A percentile compares a stretch with the other conserved stretches of the same genome.
These are phyloP conservation scores for Cardinalis cardinalis DNA, from an alignment of 2,113 vertebrate species.

Conservation along the genomic window DNA sequence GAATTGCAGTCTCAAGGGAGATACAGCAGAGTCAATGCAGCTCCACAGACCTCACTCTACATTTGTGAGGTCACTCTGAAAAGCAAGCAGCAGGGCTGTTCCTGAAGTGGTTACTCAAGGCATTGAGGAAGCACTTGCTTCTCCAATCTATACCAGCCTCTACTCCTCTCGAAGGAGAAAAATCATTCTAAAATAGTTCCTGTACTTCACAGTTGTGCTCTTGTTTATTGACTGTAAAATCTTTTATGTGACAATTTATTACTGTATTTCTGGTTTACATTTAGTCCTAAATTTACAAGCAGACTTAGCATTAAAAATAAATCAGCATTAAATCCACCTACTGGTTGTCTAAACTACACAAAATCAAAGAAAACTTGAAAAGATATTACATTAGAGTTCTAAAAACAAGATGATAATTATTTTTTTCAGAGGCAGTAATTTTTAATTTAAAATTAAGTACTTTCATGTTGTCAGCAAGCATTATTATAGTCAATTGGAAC, in stretches of 20 bases:
- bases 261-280: conserved; percentile 9
- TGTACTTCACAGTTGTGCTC: not conserved
- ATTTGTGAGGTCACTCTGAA: not conserved
- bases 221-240: not conserved
- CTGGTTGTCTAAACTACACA: not conserved
- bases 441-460: conserved; percentile 54
- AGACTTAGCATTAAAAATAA: conserved; percentile 28
- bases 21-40: not conserved
- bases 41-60: not conserved
- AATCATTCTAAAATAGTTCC: not conserved
- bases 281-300: conserved; percentile 36
- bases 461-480: conserved; percentile 31
- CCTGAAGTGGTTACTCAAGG: not conserved
- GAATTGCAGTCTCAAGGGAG: not conserved
- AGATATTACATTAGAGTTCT: conserved; percentile 25
- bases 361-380: conserved; percentile 10
- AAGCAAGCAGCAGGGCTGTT: not conserved
- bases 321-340: conserved; percentile 26
- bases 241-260: not conserved
- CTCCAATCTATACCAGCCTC: not conserved
- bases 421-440: conserved; percentile 25
- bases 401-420: conserved; percentile 9
- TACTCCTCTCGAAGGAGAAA: not conserved
- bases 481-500: conserved; percentile 31
- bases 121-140: not conserved